Conservation (phyloP, 2,888 invertebrate genomes). For the Nowickia ferox region DNA sequence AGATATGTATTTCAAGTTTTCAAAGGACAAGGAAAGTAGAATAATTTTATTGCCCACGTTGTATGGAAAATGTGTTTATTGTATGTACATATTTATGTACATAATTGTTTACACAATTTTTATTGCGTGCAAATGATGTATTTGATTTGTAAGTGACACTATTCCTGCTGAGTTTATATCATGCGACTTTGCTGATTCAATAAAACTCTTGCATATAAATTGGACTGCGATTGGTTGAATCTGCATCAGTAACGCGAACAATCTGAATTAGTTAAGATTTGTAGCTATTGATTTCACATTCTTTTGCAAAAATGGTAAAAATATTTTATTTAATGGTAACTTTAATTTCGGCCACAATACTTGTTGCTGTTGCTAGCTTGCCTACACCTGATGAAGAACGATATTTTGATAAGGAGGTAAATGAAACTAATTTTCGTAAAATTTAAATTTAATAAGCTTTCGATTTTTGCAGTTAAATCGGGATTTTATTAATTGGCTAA, state of each 20-base stretch:
- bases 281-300: neutral
- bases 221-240: slow-evolving; percentile 61
- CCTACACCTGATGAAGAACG: slow-evolving; percentile 81
- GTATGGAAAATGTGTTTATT: neutral
- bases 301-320: slow-evolving; percentile 68
- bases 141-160: slow-evolving; percentile 78
- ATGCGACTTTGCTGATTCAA: slow-evolving; percentile 74
- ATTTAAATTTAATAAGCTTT: neutral
- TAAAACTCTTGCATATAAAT: slow-evolving; percentile 75
- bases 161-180: slow-evolving; percentile 67
- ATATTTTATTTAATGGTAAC: slow-evolving; percentile 52
- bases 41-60: slow-evolving; percentile 11
- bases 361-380: slow-evolving; percentile 70
- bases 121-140: slow-evolving; percentile 77
- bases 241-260: slow-evolving; percentile 71
- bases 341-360: slow-evolving; percentile 54
- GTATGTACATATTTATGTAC: neutral
- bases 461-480: slow-evolving; percentile 75
- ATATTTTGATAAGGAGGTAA: slow-evolving; percentile 81
- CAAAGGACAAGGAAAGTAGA: neutral
- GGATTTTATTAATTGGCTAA: slow-evolving; percentile 80
- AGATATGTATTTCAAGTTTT: neutral
- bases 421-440: neutral
- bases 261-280: slow-evolving; percentile 55
- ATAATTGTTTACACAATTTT: slow-evolving; percentile 69